Base-by-base conservation (phyloP, 2,797 vertebrate genomes). In the Anableps anableps region DNA sequence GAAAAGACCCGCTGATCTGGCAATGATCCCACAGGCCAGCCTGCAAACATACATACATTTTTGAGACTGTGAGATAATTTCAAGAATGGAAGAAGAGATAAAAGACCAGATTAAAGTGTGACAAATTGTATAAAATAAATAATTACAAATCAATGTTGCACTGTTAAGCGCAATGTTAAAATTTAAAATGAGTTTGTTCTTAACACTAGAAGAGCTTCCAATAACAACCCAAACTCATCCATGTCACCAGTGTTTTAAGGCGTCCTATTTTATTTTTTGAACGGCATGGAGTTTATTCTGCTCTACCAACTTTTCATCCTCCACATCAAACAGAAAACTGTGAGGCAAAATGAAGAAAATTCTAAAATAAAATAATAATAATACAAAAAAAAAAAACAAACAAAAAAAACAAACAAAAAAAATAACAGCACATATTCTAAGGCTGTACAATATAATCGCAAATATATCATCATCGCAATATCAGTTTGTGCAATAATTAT, bases 21-120 rank as follows among this genome's bases (percentile, higher is more conserved):
- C 98, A 0, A 99, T 99, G 94, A 99, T 98, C 19, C 97, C 98
- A 31, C 97, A 98, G 41, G 97, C 97, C 90, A 99, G 91, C 81
- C 98, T 99, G 53, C 0, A 26, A 2, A 21, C 31, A 2, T 11
- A 60, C 31, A 58, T 17, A 41, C 55, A 10, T 55, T 4, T 48
- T 19, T 21, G 19, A 34, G 31, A 51, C 8, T 0, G 21, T 2
- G 38, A 9, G n/a, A 19, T 13, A n/a, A n/a, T n/a, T 2, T 14
- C 41, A 70, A 13, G 14, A n/a, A 13, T 5, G 11, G 7, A 43
- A n/a, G 26, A 26, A 55, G n/a, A 26, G 4, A 72, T 4, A 34
- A 50, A 50, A 50, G 4, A 74, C 47, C 45, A 21, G 7, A 36
- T 11, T 36, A 26, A 51, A 13, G 36, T 26, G 10, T 13, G 23